Percentiles rank a stretch among this genome's conserved stretches.
phyloP scores from a whole-genome alignment of 2,888 invertebrate genomes.

The Archips crataeganus region DNA sequence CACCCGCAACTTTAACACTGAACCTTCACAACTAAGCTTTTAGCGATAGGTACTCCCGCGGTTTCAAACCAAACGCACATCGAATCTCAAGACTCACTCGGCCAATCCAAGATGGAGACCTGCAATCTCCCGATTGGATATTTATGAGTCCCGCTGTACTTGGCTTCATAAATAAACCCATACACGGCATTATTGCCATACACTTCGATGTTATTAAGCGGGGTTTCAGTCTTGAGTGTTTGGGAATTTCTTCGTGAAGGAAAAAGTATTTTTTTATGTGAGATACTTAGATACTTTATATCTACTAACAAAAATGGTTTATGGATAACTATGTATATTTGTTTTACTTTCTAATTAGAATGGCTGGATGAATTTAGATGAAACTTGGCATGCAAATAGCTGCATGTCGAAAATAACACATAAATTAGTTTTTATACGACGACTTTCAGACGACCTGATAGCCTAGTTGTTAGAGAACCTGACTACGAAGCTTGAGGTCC shows the following conservation, averaged over 20 bases:
- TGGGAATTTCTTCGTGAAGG: not conserved
- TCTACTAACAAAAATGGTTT: too few species aligned
- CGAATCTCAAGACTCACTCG: slow-evolving; percentile 17
- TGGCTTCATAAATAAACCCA: slow-evolving; percentile 77
- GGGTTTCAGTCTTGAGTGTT: slow-evolving; percentile 4
- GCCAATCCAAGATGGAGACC: slow-evolving; percentile 43
- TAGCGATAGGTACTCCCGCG: not conserved
- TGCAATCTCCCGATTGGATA: slow-evolving; percentile 75
- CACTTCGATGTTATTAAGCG: slow-evolving; percentile 28
- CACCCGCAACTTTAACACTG: not conserved
- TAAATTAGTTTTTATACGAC: too few species aligned
- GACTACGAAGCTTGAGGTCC: too few species aligned
- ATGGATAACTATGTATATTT: too few species aligned
- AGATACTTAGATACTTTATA: too few species aligned
- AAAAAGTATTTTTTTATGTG: not conserved
- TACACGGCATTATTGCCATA: slow-evolving; percentile 48
- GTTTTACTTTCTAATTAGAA: too few species aligned
- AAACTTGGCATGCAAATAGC: too few species aligned
- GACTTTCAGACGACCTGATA: too few species aligned
- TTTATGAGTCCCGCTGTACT: slow-evolving; percentile 67
- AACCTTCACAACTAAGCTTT: not conserved
- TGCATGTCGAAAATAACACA: too few species aligned
- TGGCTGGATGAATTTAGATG: too few species aligned
- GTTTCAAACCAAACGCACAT: slow-evolving; percentile 16
- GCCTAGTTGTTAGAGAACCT: too few species aligned